Base-by-base conservation (phyloP, 2,113 vertebrate species). In the Nanorana parkeri region DNA sequence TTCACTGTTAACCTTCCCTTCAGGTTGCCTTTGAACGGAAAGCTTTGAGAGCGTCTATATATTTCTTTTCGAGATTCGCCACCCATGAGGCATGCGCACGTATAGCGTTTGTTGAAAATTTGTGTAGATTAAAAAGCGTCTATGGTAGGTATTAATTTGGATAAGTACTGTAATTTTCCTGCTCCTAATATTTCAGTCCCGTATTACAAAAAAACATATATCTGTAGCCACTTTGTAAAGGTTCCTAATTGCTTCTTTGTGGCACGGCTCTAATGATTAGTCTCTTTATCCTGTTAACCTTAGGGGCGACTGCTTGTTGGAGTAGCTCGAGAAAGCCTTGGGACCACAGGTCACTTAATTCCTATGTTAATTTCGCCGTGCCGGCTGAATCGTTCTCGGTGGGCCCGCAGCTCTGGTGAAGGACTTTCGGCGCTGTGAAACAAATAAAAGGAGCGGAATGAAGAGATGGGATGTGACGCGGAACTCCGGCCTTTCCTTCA, bases 91-190 rank as follows among this genome's bases (percentile, higher is more conserved):
- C 92, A 91, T 91, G 41, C 93, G 92, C 94, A 94, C 93, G 94
- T 94, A 94, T 91, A 93, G 92, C 93, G 92, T 93, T 94, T 94
- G 94, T 94, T 94, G 94, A 94, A 93, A 91, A 93, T 94, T 94
- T 94, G 94, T 90, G 92, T 92, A 93, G 93, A 94, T 94, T 94
- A 94, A 92, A 91, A 58, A 93, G 92, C 92, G 89, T 91, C 92
- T 94, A 90, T 93, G 91, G 93, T 94, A 91, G 91, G 92, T 94
- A 93, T 94, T 94, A 94, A 94, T 94, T 94, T 93, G 93, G 87
- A 89, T 93, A 94, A 94, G 94, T 94, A 94, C 93, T 92, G 92
- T 94, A 94, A 94, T 94, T 94, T 94, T 90, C 92, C 89, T 90
- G 92, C 71, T 90, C 93, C 93, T 94, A 94, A 94, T 94, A 94